These are phyloP conservation scores for Microctenopoma steveboyesi DNA, from an alignment of 2,797 vertebrate species.

Conservation along the genomic window DNA sequence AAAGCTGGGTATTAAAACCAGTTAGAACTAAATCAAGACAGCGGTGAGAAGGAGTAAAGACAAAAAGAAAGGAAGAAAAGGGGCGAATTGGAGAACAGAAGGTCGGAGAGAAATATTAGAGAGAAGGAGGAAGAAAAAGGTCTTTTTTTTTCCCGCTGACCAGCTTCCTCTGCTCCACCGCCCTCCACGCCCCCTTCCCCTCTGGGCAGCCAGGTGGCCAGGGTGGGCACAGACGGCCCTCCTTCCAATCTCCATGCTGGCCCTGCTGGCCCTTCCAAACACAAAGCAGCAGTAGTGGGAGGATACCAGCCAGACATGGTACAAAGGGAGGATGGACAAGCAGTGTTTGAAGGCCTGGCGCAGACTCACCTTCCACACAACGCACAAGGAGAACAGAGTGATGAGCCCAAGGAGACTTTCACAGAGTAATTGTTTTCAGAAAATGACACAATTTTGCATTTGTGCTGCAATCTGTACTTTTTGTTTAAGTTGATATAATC, in stretches of 20 bases:
- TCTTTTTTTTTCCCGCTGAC: constrained; percentile 64
- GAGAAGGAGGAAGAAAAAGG: constrained; percentile 52
- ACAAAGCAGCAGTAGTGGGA: constrained; percentile 60
- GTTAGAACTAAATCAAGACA: not conserved
- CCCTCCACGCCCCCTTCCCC: constrained; percentile 74
- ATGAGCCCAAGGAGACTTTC: constrained; percentile 1
- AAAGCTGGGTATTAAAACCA: constrained; percentile 12
- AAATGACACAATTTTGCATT: constrained; percentile 11
- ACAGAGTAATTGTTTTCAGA: constrained; percentile 17
- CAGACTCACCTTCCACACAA: constrained; percentile 40
- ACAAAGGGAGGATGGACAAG: constrained; percentile 63
- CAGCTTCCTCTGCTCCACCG: constrained; percentile 65
- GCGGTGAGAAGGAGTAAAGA: constrained; percentile 36
- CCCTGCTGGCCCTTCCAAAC: constrained; percentile 71
- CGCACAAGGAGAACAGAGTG: constrained; percentile 36
- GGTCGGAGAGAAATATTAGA: constrained; percentile 38
- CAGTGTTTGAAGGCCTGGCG: constrained; percentile 59
- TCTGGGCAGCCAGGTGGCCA: constrained; percentile 80
- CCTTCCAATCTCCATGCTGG: constrained; percentile 77
- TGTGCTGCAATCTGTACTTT: not conserved
- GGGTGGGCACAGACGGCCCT: constrained; percentile 79
- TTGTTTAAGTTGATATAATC: constrained; percentile 1
- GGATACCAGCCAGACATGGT: constrained; percentile 64
- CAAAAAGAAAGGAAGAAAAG: constrained; percentile 30
- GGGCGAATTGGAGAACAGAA: constrained; percentile 45